phyloP scores from a whole-genome alignment of 1,140 invertebrate species.

The Bombus vancouverensis region DNA sequence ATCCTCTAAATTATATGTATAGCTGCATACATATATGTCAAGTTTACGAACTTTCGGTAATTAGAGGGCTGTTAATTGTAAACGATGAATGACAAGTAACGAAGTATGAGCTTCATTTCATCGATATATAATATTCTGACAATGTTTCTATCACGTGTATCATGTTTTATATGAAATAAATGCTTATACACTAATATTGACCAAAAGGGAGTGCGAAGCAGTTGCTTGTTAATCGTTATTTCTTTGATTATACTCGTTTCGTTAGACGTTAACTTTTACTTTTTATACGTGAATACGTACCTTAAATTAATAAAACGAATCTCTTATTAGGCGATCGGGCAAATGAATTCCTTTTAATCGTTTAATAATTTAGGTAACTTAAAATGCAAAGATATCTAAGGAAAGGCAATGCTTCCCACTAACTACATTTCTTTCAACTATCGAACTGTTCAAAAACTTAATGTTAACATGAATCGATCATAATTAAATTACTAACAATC shows the following conservation, averaged over 20 bases:
- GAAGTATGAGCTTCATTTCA: constrained; percentile 13
- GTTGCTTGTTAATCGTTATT: constrained; percentile 26
- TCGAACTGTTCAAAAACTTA: constrained; percentile 74
- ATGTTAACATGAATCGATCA: constrained; percentile 77
- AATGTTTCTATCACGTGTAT: constrained; percentile 9
- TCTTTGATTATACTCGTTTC: not conserved
- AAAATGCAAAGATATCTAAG: not conserved
- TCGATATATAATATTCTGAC: constrained; percentile 11
- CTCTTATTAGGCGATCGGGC: not conserved
- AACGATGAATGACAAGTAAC: constrained; percentile 1
- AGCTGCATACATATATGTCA: not conserved
- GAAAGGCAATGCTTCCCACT: constrained; percentile 78
- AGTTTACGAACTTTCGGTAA: not conserved
- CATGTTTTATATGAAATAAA: constrained; percentile 29
- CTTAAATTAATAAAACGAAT: not conserved
- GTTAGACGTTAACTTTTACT: not conserved
- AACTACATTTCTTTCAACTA: constrained; percentile 77
- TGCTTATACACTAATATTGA: constrained; percentile 38
- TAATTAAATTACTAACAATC: constrained; percentile 84
- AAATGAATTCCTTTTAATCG: not conserved
- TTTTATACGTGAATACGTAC: not conserved
- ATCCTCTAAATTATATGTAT: not conserved
- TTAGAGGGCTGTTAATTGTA: constrained; percentile 21
- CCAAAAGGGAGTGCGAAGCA: constrained; percentile 29
- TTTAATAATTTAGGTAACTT: not conserved